Percentiles rank a stretch among this genome's conserved stretches.
Conservation (phyloP, 2,888 invertebrate genomes). For the Hirtodrosophila confusa region DNA sequence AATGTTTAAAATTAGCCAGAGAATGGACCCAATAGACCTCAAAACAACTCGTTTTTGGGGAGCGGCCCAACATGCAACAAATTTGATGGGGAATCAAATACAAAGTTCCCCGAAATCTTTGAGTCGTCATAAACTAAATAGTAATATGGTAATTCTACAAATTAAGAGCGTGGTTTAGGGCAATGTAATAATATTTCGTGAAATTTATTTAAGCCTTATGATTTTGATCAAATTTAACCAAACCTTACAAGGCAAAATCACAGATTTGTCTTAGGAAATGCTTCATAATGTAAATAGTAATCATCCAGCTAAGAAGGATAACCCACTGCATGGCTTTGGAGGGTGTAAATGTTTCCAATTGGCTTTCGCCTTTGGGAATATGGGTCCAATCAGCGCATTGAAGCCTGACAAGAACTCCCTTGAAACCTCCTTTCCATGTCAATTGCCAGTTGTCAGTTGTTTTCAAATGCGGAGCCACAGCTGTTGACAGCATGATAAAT, state of each 20-base stretch:
- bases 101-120: no score
- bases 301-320: no score
- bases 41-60: slow-evolving; percentile 52
- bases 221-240: no score
- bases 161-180: no score
- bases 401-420: slow-evolving; percentile 30
- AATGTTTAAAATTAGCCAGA: slow-evolving; percentile 64
- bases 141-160: no score
- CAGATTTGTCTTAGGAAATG: no score
- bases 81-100: slow-evolving; percentile 2
- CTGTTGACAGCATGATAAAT: slow-evolving; percentile 66
- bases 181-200: no score
- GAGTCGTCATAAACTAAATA: background rate
- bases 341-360: slow-evolving; percentile 50
- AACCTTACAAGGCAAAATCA: no score
- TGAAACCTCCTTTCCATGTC: slow-evolving; percentile 37
- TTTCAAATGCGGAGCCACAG: slow-evolving; percentile 42
- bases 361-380: slow-evolving; percentile 41
- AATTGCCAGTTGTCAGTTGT: slow-evolving; percentile 39
- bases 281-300: no score
- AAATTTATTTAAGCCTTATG: no score
- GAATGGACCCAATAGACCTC: slow-evolving; percentile 23
- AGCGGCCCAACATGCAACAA: slow-evolving; percentile 21
- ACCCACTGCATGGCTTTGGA: no score
- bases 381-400: slow-evolving; percentile 46